Base-by-base conservation (phyloP, 2,888 invertebrate species). In the Diarsia mendica region DNA sequence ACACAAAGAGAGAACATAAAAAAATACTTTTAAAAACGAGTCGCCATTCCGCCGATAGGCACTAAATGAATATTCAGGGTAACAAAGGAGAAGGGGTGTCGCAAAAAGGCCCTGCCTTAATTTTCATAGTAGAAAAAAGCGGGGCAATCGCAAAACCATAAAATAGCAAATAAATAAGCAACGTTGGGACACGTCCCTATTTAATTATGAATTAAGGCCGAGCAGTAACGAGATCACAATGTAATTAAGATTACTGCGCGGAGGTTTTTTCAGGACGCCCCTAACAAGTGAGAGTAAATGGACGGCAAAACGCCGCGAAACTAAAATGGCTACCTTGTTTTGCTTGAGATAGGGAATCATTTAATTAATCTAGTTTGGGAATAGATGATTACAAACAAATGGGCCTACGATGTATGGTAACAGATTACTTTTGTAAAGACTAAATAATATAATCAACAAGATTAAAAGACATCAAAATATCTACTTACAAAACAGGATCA, bases 201-300 rank as follows among this genome's bases (percentile, higher is more conserved):
- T 96, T 96, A 96, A 96, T 96, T 96, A 96, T 96, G 95, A 96
- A 96, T 95, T 95, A 96, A 93, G 94, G 94, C 91, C 93, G 91
- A 90, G 91, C 93, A 91, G 95, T 95, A 96, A 96, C 94, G 94
- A 95, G 96, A 96, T 96, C 96, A 95, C 95, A 95, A 94, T 94
- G 94, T 95, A 96, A 96, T 96, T 95, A 96, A 96, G 96, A 96
- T 96, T 96, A 96, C 95, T 94, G 94, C 92, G 94, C 91, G 90
- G 90, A 90, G 93, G 90, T 94, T 95, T 95, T 94, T 95, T 93
- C 92, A 92, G 91, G 90, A 86, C 91, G 89, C 88, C 90, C 90
- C 90, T 88, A 91, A 90, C 92, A 92, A 94, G 93, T 93, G 89
- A 91, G 92, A 93, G 93, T 93, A 94, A 95, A 94, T 93, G 93